phyloP scores from a whole-genome alignment of 30 jellyfish, hydroid and myxozoan genomes.

The Morbakka virulenta region DNA sequence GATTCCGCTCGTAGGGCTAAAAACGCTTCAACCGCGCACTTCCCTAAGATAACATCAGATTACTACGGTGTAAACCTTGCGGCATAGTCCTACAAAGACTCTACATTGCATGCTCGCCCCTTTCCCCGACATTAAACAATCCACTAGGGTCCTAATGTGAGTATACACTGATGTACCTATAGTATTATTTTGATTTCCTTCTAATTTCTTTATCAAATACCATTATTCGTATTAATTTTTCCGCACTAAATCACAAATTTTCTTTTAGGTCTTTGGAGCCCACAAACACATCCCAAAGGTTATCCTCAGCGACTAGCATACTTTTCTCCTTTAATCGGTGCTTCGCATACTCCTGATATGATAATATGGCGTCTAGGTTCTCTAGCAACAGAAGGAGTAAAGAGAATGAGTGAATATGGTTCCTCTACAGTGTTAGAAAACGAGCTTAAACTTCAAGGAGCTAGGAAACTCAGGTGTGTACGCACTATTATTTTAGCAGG shows the following conservation, averaged over 20 bases:
- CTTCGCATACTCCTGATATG: conserved; percentile 63
- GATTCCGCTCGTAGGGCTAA: too few species aligned
- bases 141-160: too few species aligned
- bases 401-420: conserved; percentile 71
- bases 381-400: conserved; percentile 53
- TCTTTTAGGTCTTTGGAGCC: conserved; percentile 54
- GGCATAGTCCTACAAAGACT: too few species aligned
- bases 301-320: conserved; percentile 64
- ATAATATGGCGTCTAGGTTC: conserved; percentile 72
- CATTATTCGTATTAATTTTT: neutral
- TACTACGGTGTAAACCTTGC: too few species aligned
- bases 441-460: conserved; percentile 53
- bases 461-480: conserved; percentile 50
- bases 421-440: conserved; percentile 28
- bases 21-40: too few species aligned
- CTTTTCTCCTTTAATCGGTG: conserved; percentile 68
- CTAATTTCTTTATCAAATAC: neutral
- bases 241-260: neutral
- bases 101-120: too few species aligned
- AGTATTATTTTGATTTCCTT: too few species aligned
- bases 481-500: neutral
- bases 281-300: conserved; percentile 55
- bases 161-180: too few species aligned
- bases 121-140: too few species aligned
- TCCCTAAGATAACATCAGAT: too few species aligned